These are phyloP conservation scores for Pseudonaja textilis DNA, from an alignment of 2,113 vertebrate species.

Conservation along the genomic window DNA sequence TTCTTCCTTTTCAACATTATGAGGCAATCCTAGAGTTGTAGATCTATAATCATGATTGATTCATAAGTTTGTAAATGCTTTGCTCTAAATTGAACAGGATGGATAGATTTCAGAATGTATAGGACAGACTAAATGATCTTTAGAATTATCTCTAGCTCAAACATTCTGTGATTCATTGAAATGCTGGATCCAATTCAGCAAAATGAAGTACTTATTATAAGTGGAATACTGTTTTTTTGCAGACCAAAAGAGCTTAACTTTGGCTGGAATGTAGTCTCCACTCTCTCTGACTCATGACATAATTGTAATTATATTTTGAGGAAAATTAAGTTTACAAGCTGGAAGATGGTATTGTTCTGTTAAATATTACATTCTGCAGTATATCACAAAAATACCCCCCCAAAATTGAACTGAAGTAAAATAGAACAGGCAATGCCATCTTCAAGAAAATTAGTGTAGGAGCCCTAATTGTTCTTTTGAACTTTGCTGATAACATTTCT, in stretches of 20 bases:
- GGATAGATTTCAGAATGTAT: neutral
- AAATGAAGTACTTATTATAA: neutral
- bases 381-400: neutral
- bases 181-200: too few relatives aligned
- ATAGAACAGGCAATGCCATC: neutral
- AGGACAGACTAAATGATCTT: neutral
- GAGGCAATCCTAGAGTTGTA: neutral
- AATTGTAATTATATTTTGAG: neutral
- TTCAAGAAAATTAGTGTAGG: neutral
- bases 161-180: neutral
- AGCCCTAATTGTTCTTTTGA: neutral
- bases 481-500: conserved; percentile 4
- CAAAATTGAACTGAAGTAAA: neutral
- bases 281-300: neutral
- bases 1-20: neutral
- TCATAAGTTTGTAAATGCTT: neutral
- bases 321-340: neutral
- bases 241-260: neutral
- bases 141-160: neutral
- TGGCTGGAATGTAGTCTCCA: neutral
- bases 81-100: neutral
- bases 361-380: neutral
- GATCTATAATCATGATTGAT: neutral
- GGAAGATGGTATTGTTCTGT: neutral
- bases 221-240: neutral